Conservation (phyloP, 2,113 vertebrate species). For the Dipodomys spectabilis region DNA sequence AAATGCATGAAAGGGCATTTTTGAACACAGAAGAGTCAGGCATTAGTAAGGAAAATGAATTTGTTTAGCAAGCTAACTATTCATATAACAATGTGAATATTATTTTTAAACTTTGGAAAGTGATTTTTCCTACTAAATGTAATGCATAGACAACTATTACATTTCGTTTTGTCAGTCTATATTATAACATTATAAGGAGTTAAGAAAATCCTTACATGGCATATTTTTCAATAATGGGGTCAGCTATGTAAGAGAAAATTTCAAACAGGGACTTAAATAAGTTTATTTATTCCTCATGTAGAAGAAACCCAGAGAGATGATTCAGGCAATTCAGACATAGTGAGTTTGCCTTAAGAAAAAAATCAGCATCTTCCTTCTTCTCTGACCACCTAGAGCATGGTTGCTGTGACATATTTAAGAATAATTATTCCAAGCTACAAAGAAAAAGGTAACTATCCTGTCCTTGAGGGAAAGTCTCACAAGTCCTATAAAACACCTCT, state of each 20-base stretch:
- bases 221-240: slow-evolving; percentile 28
- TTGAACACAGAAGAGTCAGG: slow-evolving; percentile 38
- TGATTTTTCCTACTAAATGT: neutral
- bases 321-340: neutral
- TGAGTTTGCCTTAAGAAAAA: neutral
- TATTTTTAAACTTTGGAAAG: neutral
- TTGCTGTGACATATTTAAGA: neutral
- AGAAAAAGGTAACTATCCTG: neutral
- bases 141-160: neutral
- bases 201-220: neutral
- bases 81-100: neutral
- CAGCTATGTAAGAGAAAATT: neutral
- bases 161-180: neutral
- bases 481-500: neutral
- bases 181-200: neutral
- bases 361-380: neutral
- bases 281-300: neutral
- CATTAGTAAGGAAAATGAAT: slow-evolving; percentile 34
- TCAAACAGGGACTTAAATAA: neutral
- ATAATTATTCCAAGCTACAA: neutral
- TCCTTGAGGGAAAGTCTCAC: neutral
- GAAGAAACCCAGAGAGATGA: neutral
- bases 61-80: slow-evolving; percentile 25
- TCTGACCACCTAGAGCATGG: no score
- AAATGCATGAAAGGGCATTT: slow-evolving; percentile 23